A percentile compares a stretch with the other conserved stretches of the same genome.
Evolutionary conservation across 2,888 invertebrate genomes (phyloP).

Genomic region (Ferdinandea cuprea): DNA sequence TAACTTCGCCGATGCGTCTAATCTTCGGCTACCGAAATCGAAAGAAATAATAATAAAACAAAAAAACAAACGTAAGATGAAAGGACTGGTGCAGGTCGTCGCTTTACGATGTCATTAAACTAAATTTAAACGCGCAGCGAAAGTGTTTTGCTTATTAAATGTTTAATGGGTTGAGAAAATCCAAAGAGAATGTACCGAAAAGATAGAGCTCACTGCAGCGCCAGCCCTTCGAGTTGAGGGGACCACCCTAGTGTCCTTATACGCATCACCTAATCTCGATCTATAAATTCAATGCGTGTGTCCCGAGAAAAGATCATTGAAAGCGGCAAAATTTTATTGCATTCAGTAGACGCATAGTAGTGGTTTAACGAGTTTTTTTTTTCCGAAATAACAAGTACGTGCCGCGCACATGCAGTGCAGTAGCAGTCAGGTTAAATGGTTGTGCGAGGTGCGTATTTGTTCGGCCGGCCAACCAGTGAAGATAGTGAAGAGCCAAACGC

Average conservation of each 20-base stretch:
- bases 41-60: slow-evolving; percentile 27
- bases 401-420: slow-evolving; percentile 9
- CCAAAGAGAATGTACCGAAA: slow-evolving; percentile 66
- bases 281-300: slow-evolving; percentile 68
- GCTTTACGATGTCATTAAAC: slow-evolving; percentile 73
- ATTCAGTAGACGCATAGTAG: slow-evolving; percentile 42
- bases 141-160: slow-evolving; percentile 75
- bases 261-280: slow-evolving; percentile 58
- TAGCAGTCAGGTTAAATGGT: not conserved
- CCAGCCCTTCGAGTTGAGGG: slow-evolving; percentile 49
- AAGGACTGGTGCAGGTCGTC: slow-evolving; percentile 61
- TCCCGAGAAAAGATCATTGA: slow-evolving; percentile 64
- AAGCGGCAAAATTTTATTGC: slow-evolving; percentile 64
- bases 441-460: no score
- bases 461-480: no score
- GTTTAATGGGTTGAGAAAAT: slow-evolving; percentile 74
- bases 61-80: slow-evolving; percentile 58
- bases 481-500: no score
- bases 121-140: slow-evolving; percentile 71
- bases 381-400: slow-evolving; percentile 31
- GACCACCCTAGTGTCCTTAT: slow-evolving; percentile 73
- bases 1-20: slow-evolving; percentile 46
- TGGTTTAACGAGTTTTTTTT: slow-evolving; percentile 56
- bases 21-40: slow-evolving; percentile 60
- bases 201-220: slow-evolving; percentile 38